phyloP scores from a whole-genome alignment of 1,140 invertebrate genomes.

The Tribolium madens region DNA sequence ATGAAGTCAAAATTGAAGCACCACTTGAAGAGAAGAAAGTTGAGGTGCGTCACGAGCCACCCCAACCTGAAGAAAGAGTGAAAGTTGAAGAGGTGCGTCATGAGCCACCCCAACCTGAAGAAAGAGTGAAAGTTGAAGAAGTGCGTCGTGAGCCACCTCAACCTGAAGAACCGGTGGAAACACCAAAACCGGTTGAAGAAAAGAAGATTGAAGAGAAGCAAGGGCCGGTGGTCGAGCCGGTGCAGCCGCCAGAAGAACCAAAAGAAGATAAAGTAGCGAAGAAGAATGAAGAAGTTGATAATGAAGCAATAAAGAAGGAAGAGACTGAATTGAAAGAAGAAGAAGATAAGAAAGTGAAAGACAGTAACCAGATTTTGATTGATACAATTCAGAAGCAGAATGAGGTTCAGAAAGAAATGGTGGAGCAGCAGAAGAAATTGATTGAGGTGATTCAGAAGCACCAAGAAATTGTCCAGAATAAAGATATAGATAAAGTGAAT shows the following conservation, averaged over 20 bases:
- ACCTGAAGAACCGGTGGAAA: slow-evolving; percentile 65
- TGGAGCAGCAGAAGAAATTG: slow-evolving; percentile 67
- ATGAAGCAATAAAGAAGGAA: slow-evolving; percentile 69
- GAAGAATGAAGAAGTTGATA: slow-evolving; percentile 60
- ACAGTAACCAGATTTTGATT: slow-evolving; percentile 66
- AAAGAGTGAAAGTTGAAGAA: slow-evolving; percentile 49
- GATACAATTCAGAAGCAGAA: slow-evolving; percentile 71
- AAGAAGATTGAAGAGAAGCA: slow-evolving; percentile 29
- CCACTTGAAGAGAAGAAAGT: not conserved
- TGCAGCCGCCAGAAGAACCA: slow-evolving; percentile 6
- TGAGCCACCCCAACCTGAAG: not conserved
- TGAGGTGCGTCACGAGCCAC: no score
- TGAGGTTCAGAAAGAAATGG: slow-evolving; percentile 67
- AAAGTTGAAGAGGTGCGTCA: no score
- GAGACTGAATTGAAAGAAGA: slow-evolving; percentile 68
- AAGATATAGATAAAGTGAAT: slow-evolving; percentile 53
- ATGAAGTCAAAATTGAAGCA: slow-evolving; percentile 5
- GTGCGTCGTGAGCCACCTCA: slow-evolving; percentile 69
- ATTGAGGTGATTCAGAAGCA: slow-evolving; percentile 58
- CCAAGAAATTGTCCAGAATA: slow-evolving; percentile 45
- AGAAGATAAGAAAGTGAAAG: slow-evolving; percentile 63
- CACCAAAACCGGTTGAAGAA: slow-evolving; percentile 4
- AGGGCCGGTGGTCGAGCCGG: slow-evolving; percentile 29
- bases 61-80: not conserved
- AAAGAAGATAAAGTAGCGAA: slow-evolving; percentile 10